Percentiles rank a stretch among this genome's conserved stretches.
Conservation (phyloP, 2,797 vertebrate genomes). For the Antennarius maculatus region DNA sequence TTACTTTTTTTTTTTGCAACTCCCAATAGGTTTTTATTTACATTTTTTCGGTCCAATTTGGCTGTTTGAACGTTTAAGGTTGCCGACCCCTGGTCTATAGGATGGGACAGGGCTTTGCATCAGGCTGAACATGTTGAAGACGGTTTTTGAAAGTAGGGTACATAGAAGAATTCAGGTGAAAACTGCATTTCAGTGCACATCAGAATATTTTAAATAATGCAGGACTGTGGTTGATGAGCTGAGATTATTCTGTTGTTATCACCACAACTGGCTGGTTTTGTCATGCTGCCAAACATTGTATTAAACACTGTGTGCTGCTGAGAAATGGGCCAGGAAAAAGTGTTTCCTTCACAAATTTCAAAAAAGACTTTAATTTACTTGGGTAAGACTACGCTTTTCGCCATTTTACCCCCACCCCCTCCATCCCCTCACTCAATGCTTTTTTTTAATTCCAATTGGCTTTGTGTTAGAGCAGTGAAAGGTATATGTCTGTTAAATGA, state of each 20-base stretch:
- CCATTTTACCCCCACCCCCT: neutral
- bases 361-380: neutral
- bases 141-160: neutral
- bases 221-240: constrained; percentile 35
- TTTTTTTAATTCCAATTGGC: neutral
- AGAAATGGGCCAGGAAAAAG: constrained; percentile 29
- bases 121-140: neutral
- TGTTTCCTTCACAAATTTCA: neutral
- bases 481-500: constrained; percentile 32
- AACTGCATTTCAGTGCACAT: constrained; percentile 16
- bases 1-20: too few relatives aligned
- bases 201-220: constrained; percentile 45
- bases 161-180: neutral
- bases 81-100: too few relatives aligned
- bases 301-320: constrained; percentile 22
- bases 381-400: neutral
- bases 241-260: constrained; percentile 50
- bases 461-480: constrained; percentile 4
- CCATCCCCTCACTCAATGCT: constrained; percentile 4
- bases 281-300: constrained; percentile 34
- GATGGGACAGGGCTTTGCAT: too few relatives aligned
- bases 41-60: too few relatives aligned
- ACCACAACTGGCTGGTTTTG: constrained; percentile 39
- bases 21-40: too few relatives aligned
- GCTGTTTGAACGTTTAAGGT: too few relatives aligned